Conservation (phyloP, 2,888 invertebrate species). For the Lampropteryx suffumata region DNA sequence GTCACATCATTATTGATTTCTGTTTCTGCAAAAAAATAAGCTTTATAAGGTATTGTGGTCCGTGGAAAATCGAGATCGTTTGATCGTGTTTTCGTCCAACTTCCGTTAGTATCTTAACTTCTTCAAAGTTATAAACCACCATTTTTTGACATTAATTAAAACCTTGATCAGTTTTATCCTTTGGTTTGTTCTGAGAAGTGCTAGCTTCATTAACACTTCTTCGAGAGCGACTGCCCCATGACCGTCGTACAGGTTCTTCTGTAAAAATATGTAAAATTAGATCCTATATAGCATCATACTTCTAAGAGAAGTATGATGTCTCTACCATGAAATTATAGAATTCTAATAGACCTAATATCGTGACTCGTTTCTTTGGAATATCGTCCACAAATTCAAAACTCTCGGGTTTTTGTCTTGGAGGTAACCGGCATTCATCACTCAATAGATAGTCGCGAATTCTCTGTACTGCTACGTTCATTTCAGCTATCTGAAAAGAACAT, state of each 20-base stretch:
- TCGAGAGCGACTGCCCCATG: conserved; percentile 1
- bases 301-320: no score
- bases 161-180: conserved; percentile 16
- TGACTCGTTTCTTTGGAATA: conserved; percentile 62
- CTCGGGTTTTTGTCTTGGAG: conserved; percentile 51
- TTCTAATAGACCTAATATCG: conserved; percentile 51
- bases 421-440: conserved; percentile 64
- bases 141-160: not conserved
- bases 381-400: conserved; percentile 43
- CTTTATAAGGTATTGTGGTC: no score
- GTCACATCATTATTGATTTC: conserved; percentile 44
- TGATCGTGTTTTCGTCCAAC: no score
- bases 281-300: no score
- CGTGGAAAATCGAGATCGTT: no score
- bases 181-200: conserved; percentile 48
- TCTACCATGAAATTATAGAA: no score
- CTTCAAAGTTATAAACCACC: no score
- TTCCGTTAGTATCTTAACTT: no score
- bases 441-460: conserved; percentile 70
- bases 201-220: conserved; percentile 39
- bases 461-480: conserved; percentile 73
- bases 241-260: conserved; percentile 22
- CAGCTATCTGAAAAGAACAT: conserved; percentile 60
- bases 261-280: not conserved
- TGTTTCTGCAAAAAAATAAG: conserved; percentile 35